Base-by-base conservation (phyloP, 1,140 invertebrate species). In the Drosophila novamexicana region DNA sequence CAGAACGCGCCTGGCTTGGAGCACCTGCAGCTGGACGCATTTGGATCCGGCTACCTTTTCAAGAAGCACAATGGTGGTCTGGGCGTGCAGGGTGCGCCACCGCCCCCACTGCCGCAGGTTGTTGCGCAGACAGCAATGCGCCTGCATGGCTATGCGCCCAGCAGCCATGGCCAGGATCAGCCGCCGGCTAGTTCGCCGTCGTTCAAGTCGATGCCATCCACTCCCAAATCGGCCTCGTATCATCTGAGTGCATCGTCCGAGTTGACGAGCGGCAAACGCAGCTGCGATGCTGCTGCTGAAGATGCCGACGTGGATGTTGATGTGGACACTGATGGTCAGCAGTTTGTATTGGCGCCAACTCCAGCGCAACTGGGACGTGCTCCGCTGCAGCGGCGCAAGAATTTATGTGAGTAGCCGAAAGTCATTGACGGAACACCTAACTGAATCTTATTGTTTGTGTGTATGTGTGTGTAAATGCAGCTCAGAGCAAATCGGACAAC, bases 301-400 rank as follows among this genome's bases (percentile, higher is more conserved):
- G 66, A 62, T 52, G 75, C 57, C n/a, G 78, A 81, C 37, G 78
- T 47, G 77, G 59, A 93, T 85, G 81, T 92, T 57, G 94, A 94
- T 63, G 93, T 93, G 73, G 90, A 93, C 63, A 93, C 93, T 8
- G 93, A 90, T 77, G 93, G 93, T 40, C 93, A 93, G 79, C 93
- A 94, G 58, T 98, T 98, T 93, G 96, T 97, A 69, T 93, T 98
- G 50, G 97, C 97, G 12, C 98, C 98, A 1, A 98, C 98, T 2
- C 98, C 98, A 3, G 98, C 97, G 7, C 97, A 98, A 92, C 93
- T 98, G 69, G 97, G 97, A 50, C 95, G 96, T 81, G 97, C 97
- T 18, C 97, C 97, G 7, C 92, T 97, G 42, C 97, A 98, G 93
- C 95, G 97, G 39, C 84, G 91, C 47, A 92, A 92, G 71, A 92